Evolutionary conservation across 2,113 vertebrate genomes (phyloP).

Genomic region (Bothrops jararaca): DNA sequence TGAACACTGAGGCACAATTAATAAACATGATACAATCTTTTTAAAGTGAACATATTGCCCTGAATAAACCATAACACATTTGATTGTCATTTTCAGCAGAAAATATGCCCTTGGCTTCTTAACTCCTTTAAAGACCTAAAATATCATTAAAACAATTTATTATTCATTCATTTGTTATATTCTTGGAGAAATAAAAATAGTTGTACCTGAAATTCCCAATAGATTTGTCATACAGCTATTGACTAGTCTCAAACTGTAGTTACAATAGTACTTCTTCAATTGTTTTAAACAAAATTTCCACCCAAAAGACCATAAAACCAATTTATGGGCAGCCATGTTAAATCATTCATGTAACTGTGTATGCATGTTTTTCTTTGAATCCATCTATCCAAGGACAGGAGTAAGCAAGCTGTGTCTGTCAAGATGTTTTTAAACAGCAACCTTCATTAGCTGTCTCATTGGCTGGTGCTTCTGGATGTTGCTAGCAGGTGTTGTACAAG

Average conservation of each 20-base stretch:
- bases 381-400: not conserved
- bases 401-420: not conserved
- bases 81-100: not conserved
- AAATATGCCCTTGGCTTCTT: not conserved
- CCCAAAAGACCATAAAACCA: not conserved
- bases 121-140: not conserved
- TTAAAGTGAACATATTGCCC: not conserved
- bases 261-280: not conserved
- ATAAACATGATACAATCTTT: not conserved
- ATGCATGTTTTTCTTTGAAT: not conserved
- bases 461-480: not conserved
- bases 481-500: not conserved
- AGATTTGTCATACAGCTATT: not conserved
- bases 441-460: not conserved
- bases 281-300: not conserved
- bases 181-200: not conserved
- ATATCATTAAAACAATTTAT: not conserved
- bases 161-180: not conserved
- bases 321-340: not conserved
- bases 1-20: not conserved
- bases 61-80: slow-evolving; percentile 11
- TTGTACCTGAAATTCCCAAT: not conserved
- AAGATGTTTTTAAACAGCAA: not conserved
- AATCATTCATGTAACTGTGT: not conserved
- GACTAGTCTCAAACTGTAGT: not conserved